phyloP scores from a whole-genome alignment of 2,797 vertebrate genomes.

The Trachops cirrhosus region DNA sequence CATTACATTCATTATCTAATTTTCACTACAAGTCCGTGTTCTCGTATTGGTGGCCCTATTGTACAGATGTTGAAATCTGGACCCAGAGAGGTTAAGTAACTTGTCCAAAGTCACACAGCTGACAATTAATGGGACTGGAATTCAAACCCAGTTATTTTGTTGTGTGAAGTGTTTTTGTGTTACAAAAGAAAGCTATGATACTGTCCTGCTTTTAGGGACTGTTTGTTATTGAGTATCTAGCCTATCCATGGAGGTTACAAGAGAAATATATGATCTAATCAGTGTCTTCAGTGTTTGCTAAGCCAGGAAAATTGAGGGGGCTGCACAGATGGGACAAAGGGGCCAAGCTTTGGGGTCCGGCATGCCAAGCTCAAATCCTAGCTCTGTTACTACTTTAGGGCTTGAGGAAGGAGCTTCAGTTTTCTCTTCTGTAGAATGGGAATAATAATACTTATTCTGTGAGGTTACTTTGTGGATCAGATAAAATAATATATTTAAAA shows the following conservation, averaged over 20 bases:
- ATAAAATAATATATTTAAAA: conserved; percentile 12
- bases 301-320: not conserved
- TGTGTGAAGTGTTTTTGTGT: not conserved
- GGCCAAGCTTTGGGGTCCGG: not conserved
- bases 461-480: not conserved
- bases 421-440: conserved; percentile 15
- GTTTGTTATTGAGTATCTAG: not conserved
- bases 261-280: not conserved
- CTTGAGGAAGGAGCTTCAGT: not conserved
- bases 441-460: not conserved
- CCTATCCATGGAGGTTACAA: not conserved
- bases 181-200: not conserved
- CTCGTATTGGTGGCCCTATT: not conserved
- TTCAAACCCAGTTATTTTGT: not conserved
- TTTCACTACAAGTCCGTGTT: not conserved
- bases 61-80: conserved; percentile 12
- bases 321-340: not conserved
- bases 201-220: not conserved
- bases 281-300: not conserved
- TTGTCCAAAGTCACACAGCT: conserved; percentile 29
- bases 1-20: not conserved
- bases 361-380: not conserved
- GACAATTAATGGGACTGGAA: not conserved
- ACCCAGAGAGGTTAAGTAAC: conserved; percentile 25
- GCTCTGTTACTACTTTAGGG: not conserved